Conservation (phyloP, 1,140 invertebrate genomes). For the Chironomus striatipennis region DNA sequence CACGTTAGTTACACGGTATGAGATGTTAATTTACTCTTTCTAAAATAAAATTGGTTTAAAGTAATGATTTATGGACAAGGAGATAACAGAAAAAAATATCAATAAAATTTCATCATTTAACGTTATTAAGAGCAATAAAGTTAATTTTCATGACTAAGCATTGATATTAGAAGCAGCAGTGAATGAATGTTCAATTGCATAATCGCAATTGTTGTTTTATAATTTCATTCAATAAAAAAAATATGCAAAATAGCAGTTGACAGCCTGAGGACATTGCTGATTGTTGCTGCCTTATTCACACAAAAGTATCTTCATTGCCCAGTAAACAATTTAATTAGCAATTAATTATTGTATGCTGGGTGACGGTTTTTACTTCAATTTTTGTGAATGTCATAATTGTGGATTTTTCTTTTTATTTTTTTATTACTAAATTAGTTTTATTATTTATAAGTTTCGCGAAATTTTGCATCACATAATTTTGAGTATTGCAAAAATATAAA, state of each 20-base stretch:
- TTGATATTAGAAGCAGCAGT: background rate
- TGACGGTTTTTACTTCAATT: background rate
- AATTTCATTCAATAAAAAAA: no score
- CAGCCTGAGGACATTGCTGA: background rate
- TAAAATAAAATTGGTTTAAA: no score
- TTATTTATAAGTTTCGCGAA: no score
- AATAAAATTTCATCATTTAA: background rate
- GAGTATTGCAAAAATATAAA: no score
- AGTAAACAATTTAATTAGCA: background rate
- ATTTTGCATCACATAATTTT: no score
- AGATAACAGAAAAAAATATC: background rate
- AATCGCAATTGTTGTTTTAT: background rate
- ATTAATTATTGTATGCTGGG: background rate
- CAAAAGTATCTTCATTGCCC: background rate
- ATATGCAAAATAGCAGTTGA: background rate
- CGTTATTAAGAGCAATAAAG: background rate
- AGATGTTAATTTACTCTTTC: no score
- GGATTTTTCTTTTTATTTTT: no score
- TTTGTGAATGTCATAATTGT: background rate
- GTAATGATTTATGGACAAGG: no score
- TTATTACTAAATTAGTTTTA: no score
- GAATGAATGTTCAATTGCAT: background rate
- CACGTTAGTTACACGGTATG: background rate
- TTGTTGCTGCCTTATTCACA: background rate
- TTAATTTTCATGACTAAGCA: background rate